Conservation (phyloP, 2,888 invertebrate genomes). For the Xestoiulus laeticollis region DNA sequence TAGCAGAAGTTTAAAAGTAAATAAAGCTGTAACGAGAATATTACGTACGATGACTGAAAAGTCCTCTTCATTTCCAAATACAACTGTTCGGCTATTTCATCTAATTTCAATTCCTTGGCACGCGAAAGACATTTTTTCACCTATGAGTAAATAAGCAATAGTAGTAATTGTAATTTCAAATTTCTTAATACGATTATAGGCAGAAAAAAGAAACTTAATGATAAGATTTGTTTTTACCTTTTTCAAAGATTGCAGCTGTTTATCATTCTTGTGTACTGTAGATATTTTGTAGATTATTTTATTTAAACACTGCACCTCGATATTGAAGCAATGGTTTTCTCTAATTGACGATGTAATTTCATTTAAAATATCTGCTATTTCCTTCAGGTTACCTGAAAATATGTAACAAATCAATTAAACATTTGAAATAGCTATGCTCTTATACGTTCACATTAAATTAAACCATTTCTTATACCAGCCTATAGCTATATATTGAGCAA, state of each 20-base stretch:
- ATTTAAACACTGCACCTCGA: background rate
- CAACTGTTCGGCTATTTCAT: background rate
- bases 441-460: no score
- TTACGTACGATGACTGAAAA: background rate
- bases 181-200: no score
- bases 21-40: background rate
- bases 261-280: background rate
- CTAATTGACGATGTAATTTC: constrained; percentile 28
- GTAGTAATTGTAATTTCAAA: no score
- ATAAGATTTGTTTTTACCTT: background rate
- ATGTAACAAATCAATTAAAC: background rate
- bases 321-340: background rate
- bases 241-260: background rate
- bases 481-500: no score
- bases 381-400: constrained; percentile 4
- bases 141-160: background rate
- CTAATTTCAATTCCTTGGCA: background rate
- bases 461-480: no score
- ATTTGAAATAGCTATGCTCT: no score
- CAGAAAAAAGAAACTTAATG: no score
- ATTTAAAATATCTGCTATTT: background rate
- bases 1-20: background rate
- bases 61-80: background rate
- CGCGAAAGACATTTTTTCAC: background rate
- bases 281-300: background rate